phyloP scores from a whole-genome alignment of 2,797 vertebrate genomes.

The Nothura maculosa region DNA sequence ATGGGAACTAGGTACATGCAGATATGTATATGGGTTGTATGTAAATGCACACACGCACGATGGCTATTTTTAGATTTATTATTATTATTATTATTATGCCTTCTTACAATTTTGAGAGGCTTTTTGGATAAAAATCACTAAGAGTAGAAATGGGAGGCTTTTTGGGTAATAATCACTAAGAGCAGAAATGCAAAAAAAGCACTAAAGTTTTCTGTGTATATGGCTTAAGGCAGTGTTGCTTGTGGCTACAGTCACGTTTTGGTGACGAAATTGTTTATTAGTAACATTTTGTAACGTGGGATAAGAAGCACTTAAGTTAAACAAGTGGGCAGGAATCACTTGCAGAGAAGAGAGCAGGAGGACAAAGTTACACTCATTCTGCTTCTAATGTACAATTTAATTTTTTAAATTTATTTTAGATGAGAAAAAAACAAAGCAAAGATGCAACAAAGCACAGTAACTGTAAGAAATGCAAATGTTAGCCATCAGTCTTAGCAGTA shows the following conservation, averaged over 20 bases:
- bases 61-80: slow-evolving; percentile 29
- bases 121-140: slow-evolving; percentile 42
- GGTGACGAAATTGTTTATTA: slow-evolving; percentile 8
- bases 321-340: slow-evolving; percentile 5
- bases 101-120: slow-evolving; percentile 22
- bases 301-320: not conserved
- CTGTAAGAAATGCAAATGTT: not conserved
- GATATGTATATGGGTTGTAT: slow-evolving; percentile 25
- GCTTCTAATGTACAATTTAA: slow-evolving; percentile 5
- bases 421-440: not conserved
- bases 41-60: slow-evolving; percentile 24
- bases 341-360: not conserved
- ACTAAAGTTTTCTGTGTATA: not conserved
- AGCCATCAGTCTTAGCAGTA: not conserved
- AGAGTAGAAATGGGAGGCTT: not conserved
- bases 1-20: slow-evolving; percentile 36
- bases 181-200: not conserved
- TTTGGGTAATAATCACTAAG: not conserved
- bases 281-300: not conserved
- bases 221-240: not conserved
- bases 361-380: not conserved
- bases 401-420: not conserved
- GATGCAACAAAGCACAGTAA: slow-evolving; percentile 32
- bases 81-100: slow-evolving; percentile 2
- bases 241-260: slow-evolving; percentile 43